These are phyloP conservation scores for Trematocara unimaculatum DNA, from an alignment of 2,113 vertebrate genomes.

Conservation along the genomic window DNA sequence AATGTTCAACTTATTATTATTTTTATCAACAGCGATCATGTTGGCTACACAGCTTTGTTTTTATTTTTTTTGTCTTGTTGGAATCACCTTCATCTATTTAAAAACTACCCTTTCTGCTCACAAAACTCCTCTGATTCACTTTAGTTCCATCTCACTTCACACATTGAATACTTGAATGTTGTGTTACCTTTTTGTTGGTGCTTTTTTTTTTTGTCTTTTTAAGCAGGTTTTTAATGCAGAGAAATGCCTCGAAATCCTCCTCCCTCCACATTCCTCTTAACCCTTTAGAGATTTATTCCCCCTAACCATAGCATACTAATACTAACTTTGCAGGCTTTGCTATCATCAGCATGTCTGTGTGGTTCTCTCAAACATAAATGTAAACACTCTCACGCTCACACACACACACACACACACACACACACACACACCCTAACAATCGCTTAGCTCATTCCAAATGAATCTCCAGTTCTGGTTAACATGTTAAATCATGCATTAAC, in stretches of 20 bases:
- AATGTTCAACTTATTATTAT: not conserved
- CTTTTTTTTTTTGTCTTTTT: constrained; percentile 50
- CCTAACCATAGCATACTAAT: constrained; percentile 30
- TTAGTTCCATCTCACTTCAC: not conserved
- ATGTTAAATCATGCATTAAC: constrained; percentile 59
- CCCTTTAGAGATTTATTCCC: not conserved
- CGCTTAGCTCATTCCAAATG: constrained; percentile 9
- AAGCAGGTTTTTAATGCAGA: constrained; percentile 61
- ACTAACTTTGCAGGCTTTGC: not conserved
- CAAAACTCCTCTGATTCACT: not conserved
- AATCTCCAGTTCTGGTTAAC: constrained; percentile 45
- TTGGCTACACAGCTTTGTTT: not conserved
- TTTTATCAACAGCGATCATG: not conserved
- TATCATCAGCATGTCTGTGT: constrained; percentile 36
- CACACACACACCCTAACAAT: not conserved
- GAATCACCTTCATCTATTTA: not conserved
- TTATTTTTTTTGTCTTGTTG: not conserved
- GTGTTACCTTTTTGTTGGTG: constrained; percentile 36
- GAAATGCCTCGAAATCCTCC: constrained; percentile 19
- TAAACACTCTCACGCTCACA: not conserved
- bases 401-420: not conserved
- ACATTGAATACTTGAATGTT: constrained; percentile 15
- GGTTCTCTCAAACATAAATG: not conserved
- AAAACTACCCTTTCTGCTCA: not conserved
- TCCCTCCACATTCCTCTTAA: not conserved